Conservation (phyloP, 2,888 invertebrate genomes). For the Morinoia aosen region DNA sequence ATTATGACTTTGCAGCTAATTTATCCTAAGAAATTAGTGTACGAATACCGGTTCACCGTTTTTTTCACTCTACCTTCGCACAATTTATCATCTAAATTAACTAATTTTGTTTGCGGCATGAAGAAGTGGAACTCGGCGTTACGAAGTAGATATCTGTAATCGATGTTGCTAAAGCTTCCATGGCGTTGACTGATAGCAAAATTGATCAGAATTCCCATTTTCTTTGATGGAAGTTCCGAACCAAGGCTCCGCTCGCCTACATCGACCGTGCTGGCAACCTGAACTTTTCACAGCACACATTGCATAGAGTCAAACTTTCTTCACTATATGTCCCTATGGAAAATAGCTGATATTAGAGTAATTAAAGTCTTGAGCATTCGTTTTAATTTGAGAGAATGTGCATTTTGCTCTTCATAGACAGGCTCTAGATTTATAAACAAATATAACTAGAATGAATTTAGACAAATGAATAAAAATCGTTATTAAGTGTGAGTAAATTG, state of each 20-base stretch:
- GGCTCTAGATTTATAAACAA: neutral
- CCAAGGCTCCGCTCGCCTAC: neutral
- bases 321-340: neutral
- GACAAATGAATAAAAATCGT: neutral
- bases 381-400: neutral
- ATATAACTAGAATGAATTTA: neutral
- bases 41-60: neutral
- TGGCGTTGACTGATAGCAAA: conserved; percentile 48
- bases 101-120: neutral
- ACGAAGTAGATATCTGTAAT: neutral
- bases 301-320: neutral
- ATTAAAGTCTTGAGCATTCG: neutral
- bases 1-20: neutral
- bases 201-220: conserved; percentile 45
- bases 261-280: neutral
- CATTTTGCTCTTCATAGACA: neutral
- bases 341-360: neutral
- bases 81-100: neutral
- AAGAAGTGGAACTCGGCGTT: neutral
- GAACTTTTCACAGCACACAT: neutral
- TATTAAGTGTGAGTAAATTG: too few relatives aligned
- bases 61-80: neutral
- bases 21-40: neutral
- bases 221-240: neutral
- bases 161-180: conserved; percentile 5